phyloP scores from a whole-genome alignment of 2,797 vertebrate species.

The Triplophysa bombifrons region DNA sequence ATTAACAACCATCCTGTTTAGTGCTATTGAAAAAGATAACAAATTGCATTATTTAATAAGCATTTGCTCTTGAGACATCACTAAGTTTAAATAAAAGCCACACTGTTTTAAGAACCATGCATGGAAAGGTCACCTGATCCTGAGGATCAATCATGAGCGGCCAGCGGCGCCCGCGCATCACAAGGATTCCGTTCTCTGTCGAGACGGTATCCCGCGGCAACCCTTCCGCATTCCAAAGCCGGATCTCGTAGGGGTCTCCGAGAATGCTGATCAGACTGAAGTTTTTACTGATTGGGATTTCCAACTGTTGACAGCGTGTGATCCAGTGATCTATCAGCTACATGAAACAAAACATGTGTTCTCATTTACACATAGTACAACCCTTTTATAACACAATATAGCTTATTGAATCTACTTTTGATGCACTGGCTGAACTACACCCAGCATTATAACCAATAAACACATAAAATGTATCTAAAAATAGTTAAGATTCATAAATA shows the following conservation, averaged over 20 bases:
- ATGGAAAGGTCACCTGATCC: constrained; percentile 52
- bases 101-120: background rate
- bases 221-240: constrained; percentile 85
- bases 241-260: constrained; percentile 83
- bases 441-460: no score
- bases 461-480: no score
- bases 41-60: background rate
- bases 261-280: constrained; percentile 85
- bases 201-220: constrained; percentile 83
- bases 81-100: background rate
- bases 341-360: constrained; percentile 9
- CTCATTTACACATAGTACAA: background rate
- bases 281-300: constrained; percentile 82
- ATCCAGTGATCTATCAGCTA: constrained; percentile 87
- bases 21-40: background rate
- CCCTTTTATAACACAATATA: background rate
- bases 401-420: background rate
- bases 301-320: constrained; percentile 76
- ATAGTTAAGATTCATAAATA: no score
- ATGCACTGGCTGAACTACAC: background rate
- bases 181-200: constrained; percentile 87
- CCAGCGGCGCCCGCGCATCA: constrained; percentile 83
- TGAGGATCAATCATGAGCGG: constrained; percentile 90
- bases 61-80: background rate
- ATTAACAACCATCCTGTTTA: background rate